Evolutionary conservation across 2,113 vertebrate genomes (phyloP), one percentile per base, ranked within the genome.

Genomic region (Tichodroma muraria): DNA sequence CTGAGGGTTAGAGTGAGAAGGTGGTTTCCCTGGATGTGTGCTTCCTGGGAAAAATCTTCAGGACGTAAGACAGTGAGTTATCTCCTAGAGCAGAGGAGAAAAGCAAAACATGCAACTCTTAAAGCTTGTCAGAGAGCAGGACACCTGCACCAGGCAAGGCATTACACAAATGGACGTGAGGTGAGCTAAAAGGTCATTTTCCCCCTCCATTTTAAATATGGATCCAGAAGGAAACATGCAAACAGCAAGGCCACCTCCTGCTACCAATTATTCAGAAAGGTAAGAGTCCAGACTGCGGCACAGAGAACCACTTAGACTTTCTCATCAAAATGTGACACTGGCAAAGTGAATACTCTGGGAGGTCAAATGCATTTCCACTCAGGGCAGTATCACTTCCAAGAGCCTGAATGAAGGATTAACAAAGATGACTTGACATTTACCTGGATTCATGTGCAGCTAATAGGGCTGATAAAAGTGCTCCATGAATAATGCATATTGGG

Each of bases 391-490:
- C 63, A 64, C 81, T 95, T 91, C 60, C 90, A 92, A 47, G 37
- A 59, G 84, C 80, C 93, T 56, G 90, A 84, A 93, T 86, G 92
- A 88, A 78, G 94, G 93, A 96, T 93, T 95, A 95, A 76, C 22
- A 27, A 94, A 94, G 93, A 95, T 80, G 92, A 61, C 86, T 95
- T 96, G 97, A 96, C 96, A 97, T 97, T 97, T 97, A 96, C 94
- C 96, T 97, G 83, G 81, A 91, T 94, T 90, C 57, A 23, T 96
- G 86, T 87, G 89, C 88, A 71, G 68, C 90, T 97, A 97, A 97
- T 95, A 95, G 93, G 91, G 79, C 83, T 96, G 96, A 97, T 94
- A 93, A 95, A 96, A 97, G 91, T 88, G 79, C 73, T 88, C 49
- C 22, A 95, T 96, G 96, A 96, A 97, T 97, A 95, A 97, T 97